Evolutionary conservation across 2,888 invertebrate genomes (phyloP).

Genomic region (Napeogenes inachia): DNA sequence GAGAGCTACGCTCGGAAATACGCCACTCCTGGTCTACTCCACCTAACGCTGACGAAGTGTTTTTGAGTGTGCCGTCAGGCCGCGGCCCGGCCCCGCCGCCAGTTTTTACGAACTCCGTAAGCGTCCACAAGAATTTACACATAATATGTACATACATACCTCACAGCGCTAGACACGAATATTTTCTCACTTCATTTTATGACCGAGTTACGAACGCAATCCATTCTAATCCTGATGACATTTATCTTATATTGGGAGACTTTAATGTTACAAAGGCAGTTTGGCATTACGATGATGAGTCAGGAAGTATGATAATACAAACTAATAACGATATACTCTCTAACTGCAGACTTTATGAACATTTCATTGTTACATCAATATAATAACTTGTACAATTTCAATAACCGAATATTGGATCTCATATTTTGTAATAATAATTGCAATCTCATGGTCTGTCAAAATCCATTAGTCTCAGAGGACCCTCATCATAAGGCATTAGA

Average conservation of each 20-base stretch:
- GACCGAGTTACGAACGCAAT: neutral
- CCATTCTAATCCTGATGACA: neutral
- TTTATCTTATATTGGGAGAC: neutral
- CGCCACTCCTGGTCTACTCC: neutral
- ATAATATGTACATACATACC: neutral
- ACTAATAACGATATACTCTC: neutral
- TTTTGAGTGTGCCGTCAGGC: neutral
- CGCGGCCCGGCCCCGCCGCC: neutral
- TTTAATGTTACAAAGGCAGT: neutral
- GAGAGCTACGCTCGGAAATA: neutral
- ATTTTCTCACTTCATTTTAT: neutral
- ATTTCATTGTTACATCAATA: neutral
- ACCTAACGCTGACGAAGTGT: neutral
- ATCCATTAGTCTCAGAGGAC: too few species aligned
- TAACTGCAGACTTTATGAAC: neutral
- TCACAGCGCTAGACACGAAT: neutral
- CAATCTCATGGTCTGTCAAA: too few species aligned
- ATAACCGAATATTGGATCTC: too few species aligned
- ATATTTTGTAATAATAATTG: too few species aligned
- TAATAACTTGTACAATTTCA: too few species aligned
- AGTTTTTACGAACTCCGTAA: neutral
- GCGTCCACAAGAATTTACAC: neutral
- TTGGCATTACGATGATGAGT: too few species aligned
- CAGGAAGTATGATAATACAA: neutral
- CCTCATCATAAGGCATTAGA: too few species aligned